A percentile compares a stretch with the other conserved stretches of the same genome.
Evolutionary conservation across 1,140 invertebrate species (phyloP).

Genomic region (Apis mellifera): Amel_HAv3.1 CM009945.2:9496501-9497000

Average conservation of each 20-base stretch:
- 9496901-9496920: conserved; percentile 86
- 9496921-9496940: conserved; percentile 80
- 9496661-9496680: not conserved
- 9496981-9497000: not conserved
- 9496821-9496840: conserved; percentile 61
- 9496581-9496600: no score
- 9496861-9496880: conserved; percentile 81
- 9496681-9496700: conserved; percentile 81
- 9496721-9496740: conserved; percentile 80
- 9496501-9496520: no score
- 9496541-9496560: no score
- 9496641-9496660: no score
- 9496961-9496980: not conserved
- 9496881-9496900: conserved; percentile 85
- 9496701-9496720: conserved; percentile 81
- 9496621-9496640: no score
- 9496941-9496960: not conserved
- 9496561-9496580: no score
- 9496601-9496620: no score
- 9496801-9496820: conserved; percentile 76
- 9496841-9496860: conserved; percentile 63
- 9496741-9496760: conserved; percentile 78
- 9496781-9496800: conserved; percentile 67
- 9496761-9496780: conserved; percentile 69
- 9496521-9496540: no score